Evolutionary conservation across 2,888 invertebrate species (phyloP).

Genomic region (Platycheirus rosarum): DNA sequence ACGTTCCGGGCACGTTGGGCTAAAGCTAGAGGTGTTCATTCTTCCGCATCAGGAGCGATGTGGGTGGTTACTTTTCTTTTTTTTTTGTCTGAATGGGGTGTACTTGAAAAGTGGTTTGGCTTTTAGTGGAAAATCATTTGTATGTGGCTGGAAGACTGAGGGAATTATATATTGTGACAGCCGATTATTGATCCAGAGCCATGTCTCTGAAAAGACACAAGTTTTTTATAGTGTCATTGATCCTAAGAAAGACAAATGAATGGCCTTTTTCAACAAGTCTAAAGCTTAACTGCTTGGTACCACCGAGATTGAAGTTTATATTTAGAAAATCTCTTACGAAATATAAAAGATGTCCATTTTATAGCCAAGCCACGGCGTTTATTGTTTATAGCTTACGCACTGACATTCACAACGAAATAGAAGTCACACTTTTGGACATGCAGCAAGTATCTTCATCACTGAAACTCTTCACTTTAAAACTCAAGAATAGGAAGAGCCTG

Average conservation of each 20-base stretch:
- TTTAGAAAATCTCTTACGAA: too few species aligned
- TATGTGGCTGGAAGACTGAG: slow-evolving; percentile 42
- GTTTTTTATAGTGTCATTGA: slow-evolving; percentile 26
- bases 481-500: too few species aligned
- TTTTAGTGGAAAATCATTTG: slow-evolving; percentile 67
- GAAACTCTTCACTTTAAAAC: too few species aligned
- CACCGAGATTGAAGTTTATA: too few species aligned
- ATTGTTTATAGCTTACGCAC: too few species aligned
- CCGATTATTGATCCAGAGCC: slow-evolving; percentile 38
- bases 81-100: slow-evolving; percentile 34
- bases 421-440: too few species aligned
- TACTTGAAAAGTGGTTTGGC: slow-evolving; percentile 52
- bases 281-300: too few species aligned
- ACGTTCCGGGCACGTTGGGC: slow-evolving; percentile 45
- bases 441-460: too few species aligned
- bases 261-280: not conserved
- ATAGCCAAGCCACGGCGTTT: too few species aligned
- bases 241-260: slow-evolving; percentile 9
- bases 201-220: slow-evolving; percentile 32
- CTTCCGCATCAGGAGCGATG: slow-evolving; percentile 34
- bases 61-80: not conserved
- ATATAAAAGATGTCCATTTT: too few species aligned
- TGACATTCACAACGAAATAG: too few species aligned
- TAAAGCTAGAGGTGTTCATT: slow-evolving; percentile 47
- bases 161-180: slow-evolving; percentile 19